Base-by-base conservation (phyloP, 2,888 invertebrate species). In the Mesorhabditis sp. region DNA sequence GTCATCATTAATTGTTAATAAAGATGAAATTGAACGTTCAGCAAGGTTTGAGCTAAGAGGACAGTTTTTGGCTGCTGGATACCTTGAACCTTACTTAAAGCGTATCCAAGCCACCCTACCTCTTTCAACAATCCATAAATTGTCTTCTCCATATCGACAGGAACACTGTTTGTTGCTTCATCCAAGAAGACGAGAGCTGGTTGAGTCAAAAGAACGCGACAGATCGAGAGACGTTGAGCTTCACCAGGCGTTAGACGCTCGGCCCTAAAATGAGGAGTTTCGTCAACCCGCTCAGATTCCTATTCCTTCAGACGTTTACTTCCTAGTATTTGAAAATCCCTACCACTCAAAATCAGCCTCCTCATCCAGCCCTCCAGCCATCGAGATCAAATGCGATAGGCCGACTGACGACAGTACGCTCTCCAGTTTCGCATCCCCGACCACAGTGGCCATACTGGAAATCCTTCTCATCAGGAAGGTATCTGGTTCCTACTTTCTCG, bases 171-270 rank as follows among this genome's bases (percentile, higher is more conserved):
- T 0, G 96, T 97, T 79, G 95, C 95, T 87, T 97, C 97, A 85
- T 97, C 97, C 62, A 97, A 10, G 93, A 93, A 88, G 44, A 88
- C 89, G 75, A 89, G 85, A 66, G 84, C 80, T 3, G 90, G 89
- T 68, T 85, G 82, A 86, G 96, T 94, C 87, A 94, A 96, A 87
- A 96, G 94, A 80, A 97, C 89, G 75, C 97, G 88, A 0, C 95
- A 95, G 88, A 97, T 92, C 4, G 95, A 95, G 89, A 97, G 91
- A 76, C 97, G 88, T 87, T 97, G 96, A 87, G 95, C 95, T 87
- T 97, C 97, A 0, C 96, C 97, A 0, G 96, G 96, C 0, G 94
- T 94, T 61, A 97, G 89, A 72, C 94, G 93, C 85, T 95, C 93
- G 71, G 71, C 71, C 78, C 78, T 77, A 65, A 50, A 65, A 65